Evolutionary conservation across 2,797 vertebrate species (phyloP), one percentile per base, ranked within the genome.

Genomic region (Spondyliosoma cantharus): DNA sequence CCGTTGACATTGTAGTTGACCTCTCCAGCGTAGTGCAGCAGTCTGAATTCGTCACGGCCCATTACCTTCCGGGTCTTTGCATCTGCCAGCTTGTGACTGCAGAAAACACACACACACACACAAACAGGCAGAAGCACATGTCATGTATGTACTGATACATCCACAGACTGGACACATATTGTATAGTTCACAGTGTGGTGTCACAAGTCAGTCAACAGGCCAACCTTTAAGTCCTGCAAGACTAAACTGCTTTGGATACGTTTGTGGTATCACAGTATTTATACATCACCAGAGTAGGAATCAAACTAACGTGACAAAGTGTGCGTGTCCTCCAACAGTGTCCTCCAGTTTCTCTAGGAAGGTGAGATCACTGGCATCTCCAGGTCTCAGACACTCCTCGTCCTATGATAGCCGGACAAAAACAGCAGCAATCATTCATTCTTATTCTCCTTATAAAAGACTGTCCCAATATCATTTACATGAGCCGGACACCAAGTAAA

Each of bases 341-440:
- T 96, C 92, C 94, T 99, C 98, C 90, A 99, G 89, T 90, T 99
- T 99, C 94, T 98, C 97, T 68, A 99, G 92, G 93, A 99, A 99
- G 0, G 98, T 99, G 62, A 94, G 68, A 64, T 99, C 98, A 11
- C 96, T 99, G 89, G 98, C 98, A 57, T 98, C 98, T 52, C 98
- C 98, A 0, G 98, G 98, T 60, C 98, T 95, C 67, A 99, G 95
- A 84, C 98, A 99, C 89, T 99, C 98, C 85, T 99, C 98, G 74
- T 99, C 98, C 98, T 99, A 78, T 24, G 32, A 71, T 0, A 3
- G 19, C 22, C 56, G 20, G 54, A 71, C 20, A 74, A 4, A 56
- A 45, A 57, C 24, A 71, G 2, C 58, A 54, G n/a, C 20, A 15
- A 12, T 49, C 19, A 49, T 25, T 57, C 37, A 72, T 0, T 37